phyloP scores from a whole-genome alignment of 2,797 vertebrate species.

The Propithecus perrieri region DNA sequence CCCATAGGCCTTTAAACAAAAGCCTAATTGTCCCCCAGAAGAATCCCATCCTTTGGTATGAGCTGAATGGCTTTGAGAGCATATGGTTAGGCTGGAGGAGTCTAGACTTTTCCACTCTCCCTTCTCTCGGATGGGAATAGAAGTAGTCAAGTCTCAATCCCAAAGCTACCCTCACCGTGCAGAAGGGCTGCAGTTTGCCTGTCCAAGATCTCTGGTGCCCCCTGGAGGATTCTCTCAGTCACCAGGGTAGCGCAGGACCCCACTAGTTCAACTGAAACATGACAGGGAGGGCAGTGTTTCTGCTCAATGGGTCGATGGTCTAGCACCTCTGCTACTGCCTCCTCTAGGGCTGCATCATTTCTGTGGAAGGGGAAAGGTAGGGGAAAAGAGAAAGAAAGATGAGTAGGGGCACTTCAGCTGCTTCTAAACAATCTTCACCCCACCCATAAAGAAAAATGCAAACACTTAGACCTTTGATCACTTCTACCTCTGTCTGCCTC shows the following conservation, averaged over 20 bases:
- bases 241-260: constrained; percentile 95
- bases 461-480: neutral
- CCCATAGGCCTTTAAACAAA: neutral
- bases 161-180: constrained; percentile 86
- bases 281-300: constrained; percentile 81
- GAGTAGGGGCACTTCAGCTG: neutral
- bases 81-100: neutral
- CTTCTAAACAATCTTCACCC: neutral
- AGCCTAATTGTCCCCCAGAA: neutral
- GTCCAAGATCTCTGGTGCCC: constrained; percentile 90
- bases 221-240: constrained; percentile 90
- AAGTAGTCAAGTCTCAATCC: neutral
- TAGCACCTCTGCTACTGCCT: constrained; percentile 90
- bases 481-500: neutral
- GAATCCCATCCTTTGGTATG: neutral
- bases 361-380: constrained; percentile 74
- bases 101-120: neutral
- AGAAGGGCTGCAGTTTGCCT: constrained; percentile 88
- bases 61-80: neutral
- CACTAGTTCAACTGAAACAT: constrained; percentile 88
- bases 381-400: neutral
- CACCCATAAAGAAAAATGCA: neutral
- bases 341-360: constrained; percentile 89
- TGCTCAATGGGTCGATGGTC: constrained; percentile 92
- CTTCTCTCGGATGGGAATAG: neutral